Evolutionary conservation across 2,113 vertebrate genomes (phyloP), one percentile per base, ranked within the genome.

Genomic region (Corythornis madagascariensis): DNA sequence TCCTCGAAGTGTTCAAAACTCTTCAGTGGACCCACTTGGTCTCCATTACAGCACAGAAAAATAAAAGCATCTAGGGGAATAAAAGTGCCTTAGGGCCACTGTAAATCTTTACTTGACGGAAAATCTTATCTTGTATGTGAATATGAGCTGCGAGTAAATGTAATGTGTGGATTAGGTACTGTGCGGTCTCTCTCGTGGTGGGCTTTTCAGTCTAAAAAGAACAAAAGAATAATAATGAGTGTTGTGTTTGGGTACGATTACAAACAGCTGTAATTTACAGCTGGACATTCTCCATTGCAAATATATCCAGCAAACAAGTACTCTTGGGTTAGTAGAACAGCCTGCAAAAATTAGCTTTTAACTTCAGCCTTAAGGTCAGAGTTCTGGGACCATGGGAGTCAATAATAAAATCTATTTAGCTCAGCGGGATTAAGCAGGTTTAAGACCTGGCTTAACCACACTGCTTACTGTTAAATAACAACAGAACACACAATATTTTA

Each of bases 231-330:
- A 93, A 86, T 94, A 92, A 93, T 92, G 94, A 96, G 69, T 75
- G 88, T 92, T 95, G 88, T 88, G 76, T 90, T 94, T 84, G 93
- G 57, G 57, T 84, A 88, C 91, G 88, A 95, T 86, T 94, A 77
- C 92, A 90, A 95, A 93, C 92, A 95, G 77, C 94, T 96, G 93
- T 96, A 94, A 96, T 95, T 96, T 96, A 96, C 88, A 96, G 92
- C 88, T 96, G 94, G 90, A 92, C 65, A 38, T 83, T 94, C 69
- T 77, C 86, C 56, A 26, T 7, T 81, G 61, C 80, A 91, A 93
- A 90, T 35, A 48, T 13, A 94, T 65, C 53, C 93, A 94, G 65
- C 57, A 83, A 88, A 75, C 78, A 92, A 96, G 65, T 92, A 61
- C 69, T 94, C 74, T 86, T 96, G 86, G 72, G 85, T 88, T 93